Base-by-base conservation (phyloP, 53 echinoderm and acorn worm species). In the Hippasteria phrygiana region DNA sequence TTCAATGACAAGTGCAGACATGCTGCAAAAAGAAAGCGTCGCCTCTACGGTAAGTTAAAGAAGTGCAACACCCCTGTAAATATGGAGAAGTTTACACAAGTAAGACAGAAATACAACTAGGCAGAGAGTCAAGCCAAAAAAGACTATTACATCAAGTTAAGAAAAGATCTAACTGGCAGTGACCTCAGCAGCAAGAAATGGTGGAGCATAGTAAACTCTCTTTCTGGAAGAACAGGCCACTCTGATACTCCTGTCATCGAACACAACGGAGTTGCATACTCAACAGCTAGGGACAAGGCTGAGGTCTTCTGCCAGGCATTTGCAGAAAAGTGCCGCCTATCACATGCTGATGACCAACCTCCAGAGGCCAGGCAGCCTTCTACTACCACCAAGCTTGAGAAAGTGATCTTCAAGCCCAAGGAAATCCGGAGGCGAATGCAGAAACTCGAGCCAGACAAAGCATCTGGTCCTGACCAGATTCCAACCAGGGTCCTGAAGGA, bases 401-500 rank as follows among this genome's bases (percentile, higher is more conserved):
- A 71, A 38, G 27, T 71, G 18, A 38, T 38, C 1, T 33, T 71
- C 39, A 71, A 71, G 39, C 71, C 75, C 17, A 75, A 92, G 45
- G 85, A 83, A 51, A 50, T 83, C 50, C 54, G 11, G 28, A 92
- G 51, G 55, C 34, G 83, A 73, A 22, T 92, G 54, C 38, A 32
- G 26, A 14, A 74, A 2, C 76, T 89, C 7, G 5, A 74, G 38
- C 83, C 83, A 42, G 89, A 89, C 70, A 75, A 92, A 75, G 89
- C 89, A 32, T 80, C 83, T 29, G 92, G 89, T 33, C 81, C 92
- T 31, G 92, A 92, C 51, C 46, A 88, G 35, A 63, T 88, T 41
- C 92, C 92, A 28, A 54, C 72, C 14, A 79, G 92, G 73, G 84
- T 92, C 62, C 29, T 92, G 51, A 91, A 87, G 63, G 89, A 89